A percentile compares a stretch with the other conserved stretches of the same genome.
phyloP scores from a whole-genome alignment of 2,113 vertebrate species.

The Centropus unirufus region DNA sequence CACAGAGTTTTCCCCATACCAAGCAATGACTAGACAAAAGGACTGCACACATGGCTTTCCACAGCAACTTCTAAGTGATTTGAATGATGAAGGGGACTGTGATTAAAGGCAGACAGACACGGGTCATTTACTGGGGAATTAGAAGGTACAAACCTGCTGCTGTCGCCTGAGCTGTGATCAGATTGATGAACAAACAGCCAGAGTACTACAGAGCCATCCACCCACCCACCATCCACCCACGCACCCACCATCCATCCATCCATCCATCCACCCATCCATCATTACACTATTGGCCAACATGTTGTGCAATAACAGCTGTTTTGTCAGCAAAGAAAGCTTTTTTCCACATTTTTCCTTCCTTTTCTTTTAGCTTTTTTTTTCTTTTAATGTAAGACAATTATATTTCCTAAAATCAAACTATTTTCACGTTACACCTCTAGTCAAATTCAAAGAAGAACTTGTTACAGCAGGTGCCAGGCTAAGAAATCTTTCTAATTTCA shows the following conservation, averaged over 20 bases:
- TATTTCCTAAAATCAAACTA: neutral
- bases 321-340: neutral
- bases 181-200: slow-evolving; percentile 1
- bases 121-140: neutral
- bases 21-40: neutral
- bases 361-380: too few relatives aligned
- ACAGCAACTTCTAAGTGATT: neutral
- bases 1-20: neutral
- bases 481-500: neutral
- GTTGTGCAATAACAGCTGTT: neutral
- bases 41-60: neutral
- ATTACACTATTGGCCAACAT: neutral
- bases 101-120: neutral
- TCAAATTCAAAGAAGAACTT: neutral
- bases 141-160: neutral
- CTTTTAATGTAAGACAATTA: neutral
- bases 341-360: too few relatives aligned
- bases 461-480: neutral
- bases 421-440: neutral
- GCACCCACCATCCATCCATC: neutral
- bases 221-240: neutral
- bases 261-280: neutral
- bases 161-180: neutral
- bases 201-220: neutral
- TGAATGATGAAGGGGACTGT: neutral